Base-by-base conservation (phyloP, 1,140 invertebrate genomes). In the Papilio dardanus region DNA sequence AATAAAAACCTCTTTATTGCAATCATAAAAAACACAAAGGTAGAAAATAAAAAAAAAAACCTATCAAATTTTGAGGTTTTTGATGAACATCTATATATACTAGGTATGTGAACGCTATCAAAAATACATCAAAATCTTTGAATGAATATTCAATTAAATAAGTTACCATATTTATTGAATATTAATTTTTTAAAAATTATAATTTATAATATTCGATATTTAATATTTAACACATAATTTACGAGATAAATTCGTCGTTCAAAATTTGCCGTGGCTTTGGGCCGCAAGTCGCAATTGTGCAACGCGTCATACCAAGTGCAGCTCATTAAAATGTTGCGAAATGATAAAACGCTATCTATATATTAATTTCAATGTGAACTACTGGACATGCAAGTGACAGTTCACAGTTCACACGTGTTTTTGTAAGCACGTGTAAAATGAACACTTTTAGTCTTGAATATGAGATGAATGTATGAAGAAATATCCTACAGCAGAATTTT, bases 281-380 rank as follows among this genome's bases (percentile, higher is more conserved):
- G 28, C 24, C 2, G 24, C 24, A 28, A 16, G n/a, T n/a, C n/a
- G n/a, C 6, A n/a, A 50, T 50, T 58, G 50, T 58, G 24, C 3
- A 58, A 58, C 21, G 21, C 28, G 10, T 24, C 54, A 58, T 58
- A 58, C 54, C 8, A 28, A 8, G 10, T 54, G 19, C 19, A 58
- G 54, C 21, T 58, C 21, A 28, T 58, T 58, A 58, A 58, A 58
- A 58, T 28, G 21, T 58, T 58, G 10, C 54, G 54, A 58, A 58
- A 58, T 58, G 24, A 58, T 58, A 24, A 58, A 4, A 58, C 7
- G 30, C 30, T 0, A 28, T 58, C 30, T 28, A 58, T 58, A 3
- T 30, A 58, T 58, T 10, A 58, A 28, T 28, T 3, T 58, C 10
- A 24, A 28, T 58, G 12, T 58, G 1, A 12, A 28, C 28, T 24